Conservation (phyloP, 64 coral and sea anemone genomes). For the Montipora efflorescens region DNA sequence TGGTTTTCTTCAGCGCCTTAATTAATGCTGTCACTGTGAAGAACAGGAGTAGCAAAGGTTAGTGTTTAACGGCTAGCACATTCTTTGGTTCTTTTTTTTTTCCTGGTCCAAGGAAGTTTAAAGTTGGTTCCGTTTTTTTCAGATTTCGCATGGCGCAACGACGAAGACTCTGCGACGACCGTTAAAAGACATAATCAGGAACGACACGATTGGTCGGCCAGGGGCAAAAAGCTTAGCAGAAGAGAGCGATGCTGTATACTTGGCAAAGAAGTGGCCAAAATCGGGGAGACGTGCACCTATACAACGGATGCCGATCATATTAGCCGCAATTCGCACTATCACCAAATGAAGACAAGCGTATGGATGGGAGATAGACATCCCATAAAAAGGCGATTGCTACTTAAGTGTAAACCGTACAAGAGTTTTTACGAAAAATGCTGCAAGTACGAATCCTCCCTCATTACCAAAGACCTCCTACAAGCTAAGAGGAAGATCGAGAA, state of each 20-base stretch:
- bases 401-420: slow-evolving; percentile 81
- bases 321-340: slow-evolving; percentile 68
- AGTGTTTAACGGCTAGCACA: neutral
- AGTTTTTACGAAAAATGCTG: slow-evolving; percentile 89
- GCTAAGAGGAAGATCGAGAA: slow-evolving; percentile 50
- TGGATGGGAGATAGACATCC: slow-evolving; percentile 56
- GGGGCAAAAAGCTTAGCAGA: slow-evolving; percentile 26
- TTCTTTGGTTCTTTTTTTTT: neutral
- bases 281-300: slow-evolving; percentile 77
- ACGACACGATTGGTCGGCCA: neutral
- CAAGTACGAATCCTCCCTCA: slow-evolving; percentile 67
- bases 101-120: neutral
- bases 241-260: slow-evolving; percentile 78
- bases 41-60: slow-evolving; percentile 24
- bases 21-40: neutral
- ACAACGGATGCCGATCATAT: slow-evolving; percentile 49
- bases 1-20: neutral
- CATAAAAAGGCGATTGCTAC: slow-evolving; percentile 59
- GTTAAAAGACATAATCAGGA: neutral
- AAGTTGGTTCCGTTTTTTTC: slow-evolving; percentile 24
- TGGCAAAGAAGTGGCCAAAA: slow-evolving; percentile 88
- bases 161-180: neutral
- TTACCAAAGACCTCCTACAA: slow-evolving; percentile 54
- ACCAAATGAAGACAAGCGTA: slow-evolving; percentile 81
- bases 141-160: neutral